Conservation (phyloP, 2,797 vertebrate genomes). For the Synanceia verrucosa region DNA sequence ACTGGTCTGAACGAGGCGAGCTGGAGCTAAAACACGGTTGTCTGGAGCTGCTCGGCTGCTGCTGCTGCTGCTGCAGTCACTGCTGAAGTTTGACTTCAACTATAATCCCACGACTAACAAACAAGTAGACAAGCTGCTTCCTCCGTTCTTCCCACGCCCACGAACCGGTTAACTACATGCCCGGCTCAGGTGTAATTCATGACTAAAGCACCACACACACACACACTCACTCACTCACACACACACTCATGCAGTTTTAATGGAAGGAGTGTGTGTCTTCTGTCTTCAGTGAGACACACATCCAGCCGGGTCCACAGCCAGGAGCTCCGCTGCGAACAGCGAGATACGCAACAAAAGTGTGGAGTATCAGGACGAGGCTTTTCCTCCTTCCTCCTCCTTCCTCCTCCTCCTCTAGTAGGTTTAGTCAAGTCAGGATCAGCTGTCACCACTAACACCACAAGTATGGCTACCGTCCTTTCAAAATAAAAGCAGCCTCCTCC, state of each 20-base stretch:
- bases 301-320: conserved; percentile 2
- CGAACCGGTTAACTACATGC: conserved; percentile 17
- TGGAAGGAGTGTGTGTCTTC: conserved; percentile 8
- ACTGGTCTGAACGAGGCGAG: neutral
- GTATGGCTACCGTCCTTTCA: fast-evolving
- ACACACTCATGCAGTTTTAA: neutral
- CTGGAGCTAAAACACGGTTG: too few relatives aligned
- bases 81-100: conserved; percentile 40
- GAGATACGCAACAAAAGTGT: conserved; percentile 15
- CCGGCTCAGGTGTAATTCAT: conserved; percentile 52
- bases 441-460: neutral
- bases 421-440: neutral
- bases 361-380: conserved; percentile 22
- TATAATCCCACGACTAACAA: conserved; percentile 40
- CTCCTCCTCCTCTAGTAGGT: conserved; percentile 2
- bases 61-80: neutral
- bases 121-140: conserved; percentile 9
- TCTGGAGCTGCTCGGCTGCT: neutral
- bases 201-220: neutral
- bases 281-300: conserved; percentile 1
- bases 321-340: conserved; percentile 28
- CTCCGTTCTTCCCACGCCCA: conserved; percentile 45
- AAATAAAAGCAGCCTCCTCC: conserved; percentile 25
- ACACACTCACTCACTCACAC: neutral
- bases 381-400: conserved; percentile 21